Base-by-base conservation (phyloP, 2,797 vertebrate genomes). In the Cuculus canorus region DNA sequence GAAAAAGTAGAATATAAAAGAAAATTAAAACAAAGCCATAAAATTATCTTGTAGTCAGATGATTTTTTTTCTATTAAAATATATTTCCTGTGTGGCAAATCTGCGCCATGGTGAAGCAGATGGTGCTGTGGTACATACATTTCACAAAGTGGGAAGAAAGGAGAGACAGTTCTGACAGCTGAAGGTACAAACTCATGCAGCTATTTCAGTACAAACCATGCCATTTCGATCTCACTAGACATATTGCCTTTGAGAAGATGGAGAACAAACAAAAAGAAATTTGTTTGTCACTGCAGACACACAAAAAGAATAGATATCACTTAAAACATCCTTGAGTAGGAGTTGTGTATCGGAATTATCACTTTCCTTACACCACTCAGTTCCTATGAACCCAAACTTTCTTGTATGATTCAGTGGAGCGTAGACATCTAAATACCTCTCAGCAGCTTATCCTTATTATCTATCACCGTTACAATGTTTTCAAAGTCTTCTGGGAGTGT, bases 151-250 rank as follows among this genome's bases (percentile, higher is more conserved):
- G 64, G 56, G 88, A 78, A 93, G 80, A 75, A 88, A 82, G 79
- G 60, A 92, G 82, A 81, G 77, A 64, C 61, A 19, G 33, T 37
- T 30, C 80, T 94, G 95, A 37, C 94, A 92, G 92, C 79, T 89
- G 82, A 87, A 63, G 75, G 52, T 81, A 64, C 56, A 81, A 86
- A 69, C 50, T 37, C 59, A 11, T 41, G 84, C 70, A 41, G 78
- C 79, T 93, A 68, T 90, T 95, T 82, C 6, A 81, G 91, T 66
- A n/a, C 64, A 60, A 86, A 65, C 32, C 43, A 2, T 13, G 13
- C 54, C 28, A 1, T 37, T 71, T 32, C 43, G 52, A 75, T 68
- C 83, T 54, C 86, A 54, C 18, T 41, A 82, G 69, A 50, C 61
- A 47, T 3, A 30, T 33, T 45, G 77, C 30, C 87, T 33, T 4